Base-by-base conservation (phyloP, 2,888 invertebrate genomes). In the Dasypogon diadema region DNA sequence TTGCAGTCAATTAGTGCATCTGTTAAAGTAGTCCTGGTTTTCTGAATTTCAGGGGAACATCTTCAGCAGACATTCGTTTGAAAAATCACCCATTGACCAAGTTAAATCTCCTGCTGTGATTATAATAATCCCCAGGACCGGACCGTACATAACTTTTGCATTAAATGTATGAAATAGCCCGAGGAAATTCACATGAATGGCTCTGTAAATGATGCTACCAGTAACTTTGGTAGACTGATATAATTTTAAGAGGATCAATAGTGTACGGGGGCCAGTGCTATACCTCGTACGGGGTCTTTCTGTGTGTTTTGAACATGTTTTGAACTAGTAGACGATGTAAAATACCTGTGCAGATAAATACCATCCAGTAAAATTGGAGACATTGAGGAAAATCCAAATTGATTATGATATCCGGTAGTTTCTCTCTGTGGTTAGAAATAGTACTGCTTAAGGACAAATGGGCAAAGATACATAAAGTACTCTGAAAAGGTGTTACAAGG, bases 191-290 rank as follows among this genome's bases (percentile, higher is more conserved):
- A 34, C 60, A 60, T 60, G 60, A 60, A 60, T 60, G 34, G 60
- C 16, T 34, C 60, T 60, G 60, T 37, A 60, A 60, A 60, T 60
- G 60, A 34, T 34, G 37, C 37, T 21, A 60, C 2, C 37, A 60
- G 60, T 34, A 34, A 37, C 60, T 60, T 34, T 60, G 60, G 37
- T n/a, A 37, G 60, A 60, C 60, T 60, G 60, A 60, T 60, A 34
- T 37, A 60, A 37, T 60, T 60, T 60, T 60, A 60, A 60, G 60
- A 37, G 60, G 60, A 60, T 60, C 60, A 60, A 60, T 60, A 60
- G 4, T 58, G 30, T 30, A 58, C 58, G 14, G 58, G 5, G 22
- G 2, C n/a, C n/a, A n/a, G n/a, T n/a, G n/a, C n/a, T n/a, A n/a
- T n/a, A n/a, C n/a, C n/a, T n/a, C n/a, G n/a, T n/a, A n/a, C 51